Percentiles rank a stretch among this genome's conserved stretches.
Evolutionary conservation across 2,888 invertebrate species (phyloP).

Genomic region (Deilephila elpenor): DNA sequence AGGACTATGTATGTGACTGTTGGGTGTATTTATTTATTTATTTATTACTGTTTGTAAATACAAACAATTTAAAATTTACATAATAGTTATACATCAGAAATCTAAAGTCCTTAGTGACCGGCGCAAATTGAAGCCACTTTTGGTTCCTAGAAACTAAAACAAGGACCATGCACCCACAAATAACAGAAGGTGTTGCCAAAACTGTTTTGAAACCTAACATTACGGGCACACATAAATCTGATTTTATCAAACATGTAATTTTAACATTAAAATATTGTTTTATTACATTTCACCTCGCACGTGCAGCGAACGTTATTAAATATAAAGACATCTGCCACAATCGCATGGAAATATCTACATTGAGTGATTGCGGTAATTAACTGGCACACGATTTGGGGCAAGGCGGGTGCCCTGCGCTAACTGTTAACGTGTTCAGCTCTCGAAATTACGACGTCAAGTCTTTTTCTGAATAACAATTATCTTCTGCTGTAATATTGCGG

Average conservation of each 20-base stretch:
- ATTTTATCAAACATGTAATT: constrained; percentile 26
- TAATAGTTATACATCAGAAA: too few species aligned
- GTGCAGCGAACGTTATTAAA: constrained; percentile 49
- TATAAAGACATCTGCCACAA: constrained; percentile 53
- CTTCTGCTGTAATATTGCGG: constrained; percentile 35
- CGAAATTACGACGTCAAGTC: constrained; percentile 55
- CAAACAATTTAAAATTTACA: too few species aligned
- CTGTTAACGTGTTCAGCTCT: constrained; percentile 41
- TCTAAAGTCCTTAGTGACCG: neutral
- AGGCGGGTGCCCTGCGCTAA: constrained; percentile 52
- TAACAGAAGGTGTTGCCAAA: constrained; percentile 3
- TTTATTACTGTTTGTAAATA: too few species aligned
- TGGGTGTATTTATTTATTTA: too few species aligned
- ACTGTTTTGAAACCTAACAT: constrained; percentile 21
- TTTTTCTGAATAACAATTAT: constrained; percentile 49
- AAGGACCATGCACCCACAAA: neutral
- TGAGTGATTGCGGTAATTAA: constrained; percentile 66
- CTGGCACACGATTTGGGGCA: constrained; percentile 55
- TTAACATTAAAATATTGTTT: constrained; percentile 23
- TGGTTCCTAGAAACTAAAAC: neutral
- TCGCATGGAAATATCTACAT: constrained; percentile 66
- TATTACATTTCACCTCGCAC: constrained; percentile 34
- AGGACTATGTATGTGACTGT: too few species aligned
- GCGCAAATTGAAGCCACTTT: neutral
- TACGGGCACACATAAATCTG: constrained; percentile 22